Evolutionary conservation across 2,113 vertebrate species (phyloP).

Genomic region (Rhinoderma darwinii): DNA sequence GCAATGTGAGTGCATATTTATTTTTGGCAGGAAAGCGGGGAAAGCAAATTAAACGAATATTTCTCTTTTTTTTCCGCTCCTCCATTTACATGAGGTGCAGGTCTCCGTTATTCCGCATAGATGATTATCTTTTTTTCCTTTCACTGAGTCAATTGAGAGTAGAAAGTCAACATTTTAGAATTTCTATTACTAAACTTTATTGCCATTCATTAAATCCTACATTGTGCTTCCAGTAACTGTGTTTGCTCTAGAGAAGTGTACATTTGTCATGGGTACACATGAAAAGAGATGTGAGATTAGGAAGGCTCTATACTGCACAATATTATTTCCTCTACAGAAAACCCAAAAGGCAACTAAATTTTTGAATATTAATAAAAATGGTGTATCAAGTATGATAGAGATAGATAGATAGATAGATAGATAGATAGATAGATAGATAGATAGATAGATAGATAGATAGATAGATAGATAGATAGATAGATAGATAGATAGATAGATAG

Average conservation of each 20-base stretch:
- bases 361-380: not conserved
- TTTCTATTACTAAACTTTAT: constrained; percentile 48
- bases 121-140: constrained; percentile 37
- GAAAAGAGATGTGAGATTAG: constrained; percentile 36
- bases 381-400: not conserved
- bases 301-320: not conserved
- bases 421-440: not conserved
- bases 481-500: constrained; percentile 7
- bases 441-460: not conserved
- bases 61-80: not conserved
- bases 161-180: constrained; percentile 47
- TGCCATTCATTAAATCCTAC: constrained; percentile 42
- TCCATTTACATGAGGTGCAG: constrained; percentile 32
- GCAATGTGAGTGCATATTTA: not conserved
- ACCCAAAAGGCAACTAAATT: not conserved
- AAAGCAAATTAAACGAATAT: constrained; percentile 25
- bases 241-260: constrained; percentile 14
- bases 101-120: constrained; percentile 24
- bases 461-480: not conserved
- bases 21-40: not conserved
- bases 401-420: not conserved
- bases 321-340: not conserved
- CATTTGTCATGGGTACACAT: constrained; percentile 45
- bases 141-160: constrained; percentile 37
- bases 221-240: constrained; percentile 31